A percentile compares a stretch with the other conserved stretches of the same genome.
These are phyloP conservation scores for Dasysyrphus tricinctus DNA, from an alignment of 2,888 invertebrate species.

Conservation along the genomic window DNA sequence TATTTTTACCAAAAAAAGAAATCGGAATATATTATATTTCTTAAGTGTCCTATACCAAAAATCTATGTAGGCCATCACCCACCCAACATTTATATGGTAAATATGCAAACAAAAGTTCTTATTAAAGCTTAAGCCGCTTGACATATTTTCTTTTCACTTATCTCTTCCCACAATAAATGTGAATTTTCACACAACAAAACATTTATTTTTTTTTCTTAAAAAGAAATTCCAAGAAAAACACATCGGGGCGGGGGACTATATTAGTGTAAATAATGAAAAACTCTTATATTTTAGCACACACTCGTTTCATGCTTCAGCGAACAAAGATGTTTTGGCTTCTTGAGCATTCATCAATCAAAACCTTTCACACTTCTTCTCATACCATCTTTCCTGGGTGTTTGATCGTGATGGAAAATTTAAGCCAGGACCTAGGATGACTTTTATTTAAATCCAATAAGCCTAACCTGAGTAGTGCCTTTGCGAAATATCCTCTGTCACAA, in stretches of 20 bases:
- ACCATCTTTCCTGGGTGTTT: background rate
- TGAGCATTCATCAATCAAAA: slow-evolving; percentile 23
- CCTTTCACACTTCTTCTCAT: background rate
- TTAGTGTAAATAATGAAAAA: slow-evolving; percentile 4
- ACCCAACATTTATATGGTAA: too few species aligned
- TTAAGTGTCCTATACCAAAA: too few species aligned
- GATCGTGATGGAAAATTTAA: background rate
- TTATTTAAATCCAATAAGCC: slow-evolving; percentile 18
- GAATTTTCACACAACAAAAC: background rate
- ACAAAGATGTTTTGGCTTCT: slow-evolving; percentile 2
- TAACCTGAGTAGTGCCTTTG: background rate
- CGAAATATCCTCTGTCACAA: background rate
- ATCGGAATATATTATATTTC: too few species aligned
- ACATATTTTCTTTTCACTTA: background rate
- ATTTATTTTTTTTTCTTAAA: background rate
- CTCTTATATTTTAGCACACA: background rate
- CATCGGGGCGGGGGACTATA: background rate
- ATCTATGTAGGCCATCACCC: too few species aligned
- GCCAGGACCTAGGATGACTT: background rate
- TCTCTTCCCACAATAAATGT: background rate
- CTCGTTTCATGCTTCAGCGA: background rate
- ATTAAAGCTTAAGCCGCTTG: background rate
- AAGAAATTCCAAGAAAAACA: slow-evolving; percentile 7
- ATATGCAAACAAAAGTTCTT: too few species aligned
- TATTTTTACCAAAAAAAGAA: too few species aligned